These are phyloP conservation scores for Stichodactyla mertensii DNA, from an alignment of 64 coral and sea anemone genomes.

Conservation along the genomic window DNA sequence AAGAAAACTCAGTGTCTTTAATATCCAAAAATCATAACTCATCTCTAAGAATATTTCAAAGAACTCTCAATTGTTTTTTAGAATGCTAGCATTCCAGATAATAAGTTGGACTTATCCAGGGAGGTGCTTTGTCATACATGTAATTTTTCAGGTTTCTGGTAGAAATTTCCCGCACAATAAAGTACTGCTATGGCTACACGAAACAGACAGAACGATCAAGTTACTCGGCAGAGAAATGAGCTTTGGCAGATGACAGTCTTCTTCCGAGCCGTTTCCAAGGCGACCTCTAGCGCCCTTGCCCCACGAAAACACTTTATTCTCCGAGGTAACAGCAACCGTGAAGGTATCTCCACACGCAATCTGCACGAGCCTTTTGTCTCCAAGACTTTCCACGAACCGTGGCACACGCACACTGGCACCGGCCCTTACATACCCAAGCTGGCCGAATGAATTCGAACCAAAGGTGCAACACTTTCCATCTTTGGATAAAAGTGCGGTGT, in stretches of 20 bases:
- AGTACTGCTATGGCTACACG: conserved; percentile 65
- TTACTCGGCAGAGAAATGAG: conserved; percentile 44
- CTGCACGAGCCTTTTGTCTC: conserved; percentile 38
- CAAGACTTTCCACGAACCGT: conserved; percentile 51
- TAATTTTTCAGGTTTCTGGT: background rate
- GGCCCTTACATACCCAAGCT: conserved; percentile 73
- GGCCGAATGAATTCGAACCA: conserved; percentile 96
- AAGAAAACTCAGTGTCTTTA: too few relatives aligned
- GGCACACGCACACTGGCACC: conserved; percentile 39
- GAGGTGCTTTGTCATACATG: too few relatives aligned
- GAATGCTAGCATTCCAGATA: too few relatives aligned
- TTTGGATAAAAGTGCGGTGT: conserved; percentile 52
- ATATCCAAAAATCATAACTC: too few relatives aligned
- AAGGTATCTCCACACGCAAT: conserved; percentile 89
- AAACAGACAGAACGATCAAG: conserved; percentile 65
- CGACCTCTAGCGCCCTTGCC: conserved; percentile 85
- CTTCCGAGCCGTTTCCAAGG: conserved; percentile 59
- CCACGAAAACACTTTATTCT: conserved; percentile 78
- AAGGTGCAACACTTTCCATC: conserved; percentile 68
- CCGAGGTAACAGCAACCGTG: conserved; percentile 73
- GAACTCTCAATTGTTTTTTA: too few relatives aligned
- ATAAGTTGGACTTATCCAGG: too few relatives aligned
- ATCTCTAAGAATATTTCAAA: too few relatives aligned
- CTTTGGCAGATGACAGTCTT: conserved; percentile 51
- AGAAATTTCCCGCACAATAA: conserved; percentile 53